Evolutionary conservation across 2,113 vertebrate species (phyloP).

Genomic region (Takifugu flavidus): DNA sequence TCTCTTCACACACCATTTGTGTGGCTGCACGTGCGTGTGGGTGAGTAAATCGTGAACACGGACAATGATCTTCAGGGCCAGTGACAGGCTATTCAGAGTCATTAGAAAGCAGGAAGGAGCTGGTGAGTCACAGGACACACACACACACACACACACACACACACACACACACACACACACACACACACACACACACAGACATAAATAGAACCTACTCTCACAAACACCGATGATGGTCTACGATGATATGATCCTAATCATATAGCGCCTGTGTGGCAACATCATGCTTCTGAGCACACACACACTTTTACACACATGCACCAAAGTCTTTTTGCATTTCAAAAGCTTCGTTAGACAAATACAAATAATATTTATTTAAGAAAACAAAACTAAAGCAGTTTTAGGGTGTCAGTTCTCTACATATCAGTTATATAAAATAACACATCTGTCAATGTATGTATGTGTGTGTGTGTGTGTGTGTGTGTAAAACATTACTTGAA

Average conservation of each 20-base stretch:
- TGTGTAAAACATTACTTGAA: neutral
- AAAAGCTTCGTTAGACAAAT: no score
- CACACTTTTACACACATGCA: no score
- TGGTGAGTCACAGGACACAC: slow-evolving; percentile 38
- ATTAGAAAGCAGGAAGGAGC: slow-evolving; percentile 33
- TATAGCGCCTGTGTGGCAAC: neutral
- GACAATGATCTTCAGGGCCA: slow-evolving; percentile 18
- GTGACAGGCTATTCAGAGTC: slow-evolving; percentile 24
- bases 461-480: no score
- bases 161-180: neutral
- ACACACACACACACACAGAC: neutral
- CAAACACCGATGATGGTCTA: neutral
- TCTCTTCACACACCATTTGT: neutral
- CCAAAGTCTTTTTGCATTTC: neutral
- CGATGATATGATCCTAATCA: neutral
- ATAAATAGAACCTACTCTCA: neutral
- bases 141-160: neutral
- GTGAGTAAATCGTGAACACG: slow-evolving; percentile 12
- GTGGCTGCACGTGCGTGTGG: neutral
- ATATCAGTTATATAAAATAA: no score
- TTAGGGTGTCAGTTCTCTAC: no score
- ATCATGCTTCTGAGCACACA: neutral
- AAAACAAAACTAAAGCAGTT: no score
- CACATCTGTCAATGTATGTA: neutral
- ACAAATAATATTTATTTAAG: no score